Evolutionary conservation across 2,113 vertebrate species (phyloP), one percentile per base, ranked within the genome.

Genomic region (Nanorana parkeri): DNA sequence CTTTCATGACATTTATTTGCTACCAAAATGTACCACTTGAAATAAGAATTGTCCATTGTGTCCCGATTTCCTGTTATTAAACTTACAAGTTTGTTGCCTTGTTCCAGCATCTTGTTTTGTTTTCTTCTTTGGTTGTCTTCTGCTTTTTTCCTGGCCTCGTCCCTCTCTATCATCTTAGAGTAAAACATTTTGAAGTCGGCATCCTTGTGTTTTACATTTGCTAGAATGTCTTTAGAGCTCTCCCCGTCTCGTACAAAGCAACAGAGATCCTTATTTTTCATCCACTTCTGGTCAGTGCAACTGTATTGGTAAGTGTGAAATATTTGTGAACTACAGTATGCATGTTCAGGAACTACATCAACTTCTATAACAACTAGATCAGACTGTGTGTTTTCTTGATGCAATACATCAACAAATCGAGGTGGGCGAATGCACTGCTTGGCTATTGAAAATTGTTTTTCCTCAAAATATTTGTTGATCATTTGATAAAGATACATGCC

Each of bases 331-430:
- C 52, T 0, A 88, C 94, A 96, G 81, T 89, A 65, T 0, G 24
- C 26, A 5, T 86, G 83, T 11, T 89, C 85, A 61, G 95, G 92
- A 82, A 95, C 89, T 13, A 96, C 78, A 82, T 95, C 94, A 0
- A 96, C 91, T 87, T 96, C 94, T 80, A 96, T 94, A 32, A 96
- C 93, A 91, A 85, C 94, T 66, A 26, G 92, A n/a, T 91, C 76
- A 56, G 92, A 92, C 5, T 71, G 73, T 23, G 86, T 91, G 67
- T 71, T 88, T 5, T 95, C 88, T 84, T 87, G 87, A 32, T 91
- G 85, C 82, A 95, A 88, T 63, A 97, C 89, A 63, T 23, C 88
- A 76, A 96, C 93, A 92, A 96, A 95, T 83, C 95, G 90, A 54
- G 94, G 93, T 17, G 84, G 80, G 85, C 83, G 92, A 61, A 96